Conservation (phyloP, 1,140 invertebrate genomes). For the Anadara kagoshimensis region DNA sequence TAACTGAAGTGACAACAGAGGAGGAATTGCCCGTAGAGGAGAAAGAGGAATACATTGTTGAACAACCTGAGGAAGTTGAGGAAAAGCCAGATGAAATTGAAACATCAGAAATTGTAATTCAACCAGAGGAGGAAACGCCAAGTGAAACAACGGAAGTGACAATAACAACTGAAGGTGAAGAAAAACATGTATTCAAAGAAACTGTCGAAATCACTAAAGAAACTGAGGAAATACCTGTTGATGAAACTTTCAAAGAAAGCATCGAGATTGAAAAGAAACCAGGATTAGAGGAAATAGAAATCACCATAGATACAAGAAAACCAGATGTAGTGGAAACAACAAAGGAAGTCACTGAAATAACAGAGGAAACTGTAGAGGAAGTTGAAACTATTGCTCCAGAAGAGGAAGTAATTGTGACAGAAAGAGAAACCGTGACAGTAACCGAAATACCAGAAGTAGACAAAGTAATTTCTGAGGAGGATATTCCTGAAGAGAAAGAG, state of each 20-base stretch:
- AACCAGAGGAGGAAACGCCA: not conserved
- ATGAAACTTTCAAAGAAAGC: conserved; percentile 28
- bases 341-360: conserved; percentile 1
- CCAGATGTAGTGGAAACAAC: too few relatives aligned
- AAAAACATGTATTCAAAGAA: not conserved
- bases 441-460: not conserved
- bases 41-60: too few relatives aligned
- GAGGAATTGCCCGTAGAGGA: not conserved
- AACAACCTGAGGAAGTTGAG: too few relatives aligned
- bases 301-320: too few relatives aligned
- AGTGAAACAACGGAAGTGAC: conserved; percentile 2
- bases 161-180: not conserved
- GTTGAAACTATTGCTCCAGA: conserved; percentile 1
- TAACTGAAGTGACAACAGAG: conserved; percentile 9
- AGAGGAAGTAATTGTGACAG: too few relatives aligned
- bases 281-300: conserved; percentile 9
- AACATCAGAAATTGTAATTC: too few relatives aligned
- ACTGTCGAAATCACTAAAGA: too few relatives aligned
- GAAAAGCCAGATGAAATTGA: too few relatives aligned
- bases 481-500: not conserved
- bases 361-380: conserved; percentile 4
- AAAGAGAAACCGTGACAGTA: too few relatives aligned
- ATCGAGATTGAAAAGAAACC: conserved; percentile 42
- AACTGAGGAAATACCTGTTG: too few relatives aligned
- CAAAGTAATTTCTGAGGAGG: not conserved